Evolutionary conservation across 2,888 invertebrate species (phyloP).

Genomic region (Trichopria drosophilae): DNA sequence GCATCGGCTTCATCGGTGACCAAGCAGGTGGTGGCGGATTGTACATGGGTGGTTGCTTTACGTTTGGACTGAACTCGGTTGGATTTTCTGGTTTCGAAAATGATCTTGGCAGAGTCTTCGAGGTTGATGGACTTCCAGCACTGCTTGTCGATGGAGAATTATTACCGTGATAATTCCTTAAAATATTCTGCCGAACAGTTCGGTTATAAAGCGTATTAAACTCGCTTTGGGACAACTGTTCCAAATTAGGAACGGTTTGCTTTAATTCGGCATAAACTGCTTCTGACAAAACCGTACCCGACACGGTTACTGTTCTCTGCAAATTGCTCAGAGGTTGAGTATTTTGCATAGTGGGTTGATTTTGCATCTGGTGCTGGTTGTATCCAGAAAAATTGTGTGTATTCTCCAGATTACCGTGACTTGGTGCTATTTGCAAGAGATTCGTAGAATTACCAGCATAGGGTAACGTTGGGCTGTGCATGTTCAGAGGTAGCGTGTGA

Average conservation of each 20-base stretch:
- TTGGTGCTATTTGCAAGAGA: slow-evolving; percentile 37
- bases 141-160: slow-evolving; percentile 32
- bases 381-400: slow-evolving; percentile 33
- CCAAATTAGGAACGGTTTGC: slow-evolving; percentile 54
- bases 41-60: slow-evolving; percentile 54
- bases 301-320: slow-evolving; percentile 30
- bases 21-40: slow-evolving; percentile 48
- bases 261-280: slow-evolving; percentile 55
- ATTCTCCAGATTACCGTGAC: slow-evolving; percentile 38
- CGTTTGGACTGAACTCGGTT: slow-evolving; percentile 49
- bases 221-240: slow-evolving; percentile 55
- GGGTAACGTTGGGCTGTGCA: slow-evolving; percentile 9
- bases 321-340: background rate
- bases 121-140: slow-evolving; percentile 22
- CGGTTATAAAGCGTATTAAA: slow-evolving; percentile 57
- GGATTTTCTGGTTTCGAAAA: slow-evolving; percentile 39
- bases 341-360: slow-evolving; percentile 7
- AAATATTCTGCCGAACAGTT: slow-evolving; percentile 54
- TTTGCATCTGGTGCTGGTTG: slow-evolving; percentile 36
- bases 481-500: slow-evolving; percentile 27
- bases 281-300: slow-evolving; percentile 47
- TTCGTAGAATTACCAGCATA: slow-evolving; percentile 17
- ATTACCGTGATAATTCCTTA: slow-evolving; percentile 50
- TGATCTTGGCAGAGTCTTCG: slow-evolving; percentile 42
- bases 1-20: slow-evolving; percentile 49